These are phyloP conservation scores for honey bee (Apis mellifera) DNA, from an alignment of 1,140 invertebrate genomes.

Conservation along the genomic window DNA sequence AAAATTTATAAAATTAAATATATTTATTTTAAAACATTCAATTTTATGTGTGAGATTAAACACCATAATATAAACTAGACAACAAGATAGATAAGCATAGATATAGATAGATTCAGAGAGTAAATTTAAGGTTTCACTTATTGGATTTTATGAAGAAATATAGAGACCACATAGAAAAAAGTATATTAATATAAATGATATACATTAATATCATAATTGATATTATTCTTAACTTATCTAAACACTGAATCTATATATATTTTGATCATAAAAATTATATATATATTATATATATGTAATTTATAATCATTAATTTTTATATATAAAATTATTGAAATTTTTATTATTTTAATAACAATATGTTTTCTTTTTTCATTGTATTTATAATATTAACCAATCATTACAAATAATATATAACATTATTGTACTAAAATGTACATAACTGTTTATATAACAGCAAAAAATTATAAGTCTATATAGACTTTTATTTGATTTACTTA, in stretches of 20 bases:
- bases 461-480: slow-evolving; percentile 17
- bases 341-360: background rate
- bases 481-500: slow-evolving; percentile 24
- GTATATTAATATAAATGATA: slow-evolving; percentile 30
- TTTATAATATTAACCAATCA: slow-evolving; percentile 1
- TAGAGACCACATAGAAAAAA: slow-evolving; percentile 39
- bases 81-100: slow-evolving; percentile 31
- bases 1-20: background rate
- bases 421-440: slow-evolving; percentile 12
- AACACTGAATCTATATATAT: background rate
- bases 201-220: slow-evolving; percentile 10
- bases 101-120: slow-evolving; percentile 53
- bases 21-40: background rate
- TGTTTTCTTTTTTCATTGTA: background rate
- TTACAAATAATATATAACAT: background rate
- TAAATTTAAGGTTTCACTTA: slow-evolving; percentile 74
- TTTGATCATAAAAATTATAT: slow-evolving; percentile 1
- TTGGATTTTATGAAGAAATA: slow-evolving; percentile 64
- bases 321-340: background rate
- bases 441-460: slow-evolving; percentile 44
- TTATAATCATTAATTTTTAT: background rate
- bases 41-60: slow-evolving; percentile 17
- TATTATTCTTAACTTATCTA: background rate
- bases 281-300: background rate
- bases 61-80: slow-evolving; percentile 50